These are phyloP conservation scores for Aphidoletes aphidimyza DNA, from an alignment of 2,888 invertebrate species.

Conservation along the genomic window DNA sequence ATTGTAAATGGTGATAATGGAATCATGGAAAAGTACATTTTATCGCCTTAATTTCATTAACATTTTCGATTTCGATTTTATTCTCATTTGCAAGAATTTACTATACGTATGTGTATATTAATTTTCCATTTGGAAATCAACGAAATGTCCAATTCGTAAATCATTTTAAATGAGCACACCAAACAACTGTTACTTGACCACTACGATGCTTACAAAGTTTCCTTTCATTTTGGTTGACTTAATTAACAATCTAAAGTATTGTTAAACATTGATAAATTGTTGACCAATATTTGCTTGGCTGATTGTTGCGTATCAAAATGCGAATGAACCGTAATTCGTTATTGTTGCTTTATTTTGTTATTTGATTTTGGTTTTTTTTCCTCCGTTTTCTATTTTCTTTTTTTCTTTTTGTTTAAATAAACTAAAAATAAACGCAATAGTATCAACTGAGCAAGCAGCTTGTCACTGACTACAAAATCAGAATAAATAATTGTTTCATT, in stretches of 20 bases:
- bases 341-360: background rate
- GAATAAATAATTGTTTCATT: constrained; percentile 7
- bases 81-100: no score
- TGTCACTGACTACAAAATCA: background rate
- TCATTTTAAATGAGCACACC: no score
- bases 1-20: no score
- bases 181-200: no score
- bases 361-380: background rate
- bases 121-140: no score
- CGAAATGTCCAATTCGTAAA: no score
- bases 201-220: no score
- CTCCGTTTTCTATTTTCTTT: background rate
- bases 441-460: background rate
- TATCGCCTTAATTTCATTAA: no score
- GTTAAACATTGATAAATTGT: background rate
- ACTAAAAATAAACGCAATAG: background rate
- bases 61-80: no score
- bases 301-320: constrained; percentile 19
- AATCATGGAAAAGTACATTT: no score
- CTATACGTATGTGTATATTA: no score
- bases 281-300: constrained; percentile 6
- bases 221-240: background rate
- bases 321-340: constrained; percentile 8
- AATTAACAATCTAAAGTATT: constrained; percentile 37
- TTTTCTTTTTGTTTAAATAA: background rate